Evolutionary conservation across 1,140 invertebrate genomes (phyloP).

Genomic region (Homalodisca vitripennis): DNA sequence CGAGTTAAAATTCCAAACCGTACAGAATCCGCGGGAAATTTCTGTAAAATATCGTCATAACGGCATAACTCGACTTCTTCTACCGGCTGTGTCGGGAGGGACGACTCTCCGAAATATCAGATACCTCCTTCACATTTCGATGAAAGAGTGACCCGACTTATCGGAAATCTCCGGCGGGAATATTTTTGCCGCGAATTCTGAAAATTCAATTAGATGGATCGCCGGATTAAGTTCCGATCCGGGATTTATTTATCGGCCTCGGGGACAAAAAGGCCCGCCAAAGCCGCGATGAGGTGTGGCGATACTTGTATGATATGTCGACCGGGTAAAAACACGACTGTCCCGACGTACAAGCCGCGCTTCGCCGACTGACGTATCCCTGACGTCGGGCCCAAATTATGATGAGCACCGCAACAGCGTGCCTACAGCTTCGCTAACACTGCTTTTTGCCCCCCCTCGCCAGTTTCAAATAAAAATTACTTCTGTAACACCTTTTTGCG

Average conservation of each 20-base stretch:
- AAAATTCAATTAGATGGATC: conserved; percentile 26
- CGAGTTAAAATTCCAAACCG: neutral
- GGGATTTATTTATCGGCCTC: neutral
- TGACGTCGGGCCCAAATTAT: conserved; percentile 15
- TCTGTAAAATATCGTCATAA: neutral
- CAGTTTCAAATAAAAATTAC: conserved; percentile 12
- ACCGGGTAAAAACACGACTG: neutral
- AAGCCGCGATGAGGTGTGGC: neutral
- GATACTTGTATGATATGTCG: conserved; percentile 9
- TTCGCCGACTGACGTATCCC: neutral
- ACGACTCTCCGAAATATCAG: neutral
- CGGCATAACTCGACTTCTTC: neutral
- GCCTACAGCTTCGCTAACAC: neutral
- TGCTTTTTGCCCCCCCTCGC: neutral
- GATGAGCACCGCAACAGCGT: neutral
- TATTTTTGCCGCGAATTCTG: conserved; percentile 24
- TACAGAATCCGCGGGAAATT: neutral
- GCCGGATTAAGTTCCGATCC: conserved; percentile 24
- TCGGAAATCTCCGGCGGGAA: neutral
- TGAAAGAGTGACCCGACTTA: neutral
- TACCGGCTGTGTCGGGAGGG: neutral
- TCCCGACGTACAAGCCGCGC: neutral
- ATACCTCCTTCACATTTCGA: neutral
- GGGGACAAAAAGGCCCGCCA: conserved; percentile 16
- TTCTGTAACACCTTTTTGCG: conserved; percentile 20